These are phyloP conservation scores for Chaetodon trifasciatus DNA, from an alignment of 2,797 vertebrate species.

Conservation along the genomic window DNA sequence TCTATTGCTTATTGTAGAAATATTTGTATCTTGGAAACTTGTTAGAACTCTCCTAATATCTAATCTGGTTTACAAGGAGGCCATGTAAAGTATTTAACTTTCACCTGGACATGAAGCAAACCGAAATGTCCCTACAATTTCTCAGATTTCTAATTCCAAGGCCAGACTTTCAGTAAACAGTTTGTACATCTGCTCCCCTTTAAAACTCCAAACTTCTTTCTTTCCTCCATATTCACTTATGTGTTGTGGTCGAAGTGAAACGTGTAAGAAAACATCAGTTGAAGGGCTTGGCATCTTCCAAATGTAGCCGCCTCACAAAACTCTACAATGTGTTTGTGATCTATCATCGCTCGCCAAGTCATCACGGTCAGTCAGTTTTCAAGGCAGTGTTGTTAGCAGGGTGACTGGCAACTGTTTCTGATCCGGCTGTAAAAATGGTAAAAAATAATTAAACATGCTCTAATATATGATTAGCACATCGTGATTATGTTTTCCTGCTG, in stretches of 20 bases:
- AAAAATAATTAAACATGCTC: neutral
- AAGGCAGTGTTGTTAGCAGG: neutral
- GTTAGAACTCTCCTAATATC: neutral
- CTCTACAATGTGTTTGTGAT: neutral
- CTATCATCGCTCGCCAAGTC: neutral
- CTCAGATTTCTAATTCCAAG: neutral
- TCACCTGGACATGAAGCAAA: neutral
- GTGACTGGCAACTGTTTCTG: neutral
- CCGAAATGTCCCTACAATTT: slow-evolving; percentile 4
- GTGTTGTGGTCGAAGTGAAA: neutral
- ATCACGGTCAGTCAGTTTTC: neutral
- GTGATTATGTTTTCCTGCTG: slow-evolving; percentile 23
- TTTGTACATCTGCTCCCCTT: neutral
- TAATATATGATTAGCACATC: slow-evolving; percentile 12
- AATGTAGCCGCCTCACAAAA: neutral
- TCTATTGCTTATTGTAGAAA: neutral
- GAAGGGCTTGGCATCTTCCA: neutral
- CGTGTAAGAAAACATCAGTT: neutral
- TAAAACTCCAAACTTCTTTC: neutral
- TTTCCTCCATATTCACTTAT: neutral
- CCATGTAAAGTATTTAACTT: neutral
- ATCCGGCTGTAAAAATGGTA: neutral
- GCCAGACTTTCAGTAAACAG: neutral
- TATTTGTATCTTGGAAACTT: neutral
- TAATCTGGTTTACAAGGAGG: neutral